A percentile compares a stretch with the other conserved stretches of the same genome.
phyloP scores from a whole-genome alignment of 2,888 invertebrate genomes.

The Alviniconcha strummeri region DNA sequence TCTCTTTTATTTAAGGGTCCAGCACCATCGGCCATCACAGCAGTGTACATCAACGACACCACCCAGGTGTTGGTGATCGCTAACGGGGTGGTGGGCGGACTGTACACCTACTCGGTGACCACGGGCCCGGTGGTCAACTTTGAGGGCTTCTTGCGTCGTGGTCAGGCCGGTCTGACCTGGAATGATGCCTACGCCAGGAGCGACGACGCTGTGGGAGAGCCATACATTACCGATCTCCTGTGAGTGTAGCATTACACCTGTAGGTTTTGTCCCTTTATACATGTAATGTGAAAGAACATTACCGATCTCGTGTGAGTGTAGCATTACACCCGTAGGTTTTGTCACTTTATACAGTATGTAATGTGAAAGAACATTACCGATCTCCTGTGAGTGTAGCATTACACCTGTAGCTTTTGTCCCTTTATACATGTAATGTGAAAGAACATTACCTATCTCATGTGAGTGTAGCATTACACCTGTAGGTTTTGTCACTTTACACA shows the following conservation, averaged over 20 bases:
- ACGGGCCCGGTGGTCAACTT: conserved; percentile 23
- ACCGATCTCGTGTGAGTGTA: background rate
- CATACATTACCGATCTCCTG: conserved; percentile 13
- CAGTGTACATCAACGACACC: background rate
- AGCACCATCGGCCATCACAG: conserved; percentile 24
- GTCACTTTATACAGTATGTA: background rate
- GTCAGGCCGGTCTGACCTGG: conserved; percentile 36
- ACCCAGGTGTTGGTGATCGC: conserved; percentile 34
- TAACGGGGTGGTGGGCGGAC: conserved; percentile 35
- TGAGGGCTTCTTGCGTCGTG: conserved; percentile 23
- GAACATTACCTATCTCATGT: background rate
- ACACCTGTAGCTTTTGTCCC: background rate
- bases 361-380: background rate
- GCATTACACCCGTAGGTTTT: background rate
- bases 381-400: background rate
- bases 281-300: background rate
- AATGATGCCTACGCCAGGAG: conserved; percentile 19
- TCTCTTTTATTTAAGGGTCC: conserved; percentile 26
- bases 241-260: background rate
- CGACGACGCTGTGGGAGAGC: conserved; percentile 35
- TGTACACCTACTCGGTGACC: conserved; percentile 32
- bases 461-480: background rate
- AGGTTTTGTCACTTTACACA: background rate
- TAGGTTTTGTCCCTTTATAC: background rate
- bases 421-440: background rate